Evolutionary conservation across 2,888 invertebrate genomes (phyloP).

Genomic region (Dioctria rufipes): DNA sequence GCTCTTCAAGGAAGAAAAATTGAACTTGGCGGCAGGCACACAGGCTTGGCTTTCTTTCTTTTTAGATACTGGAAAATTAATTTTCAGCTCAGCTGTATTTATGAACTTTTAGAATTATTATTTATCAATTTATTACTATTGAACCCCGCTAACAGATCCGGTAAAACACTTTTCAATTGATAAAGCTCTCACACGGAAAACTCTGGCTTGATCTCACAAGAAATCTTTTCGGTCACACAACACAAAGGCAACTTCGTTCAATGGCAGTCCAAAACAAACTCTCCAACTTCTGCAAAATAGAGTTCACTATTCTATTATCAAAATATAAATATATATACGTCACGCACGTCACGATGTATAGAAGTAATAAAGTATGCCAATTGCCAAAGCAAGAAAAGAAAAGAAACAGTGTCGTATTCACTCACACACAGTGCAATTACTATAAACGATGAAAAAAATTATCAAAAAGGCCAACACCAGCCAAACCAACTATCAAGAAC

Average conservation of each 20-base stretch:
- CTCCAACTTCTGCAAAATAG: not conserved
- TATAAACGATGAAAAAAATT: too few relatives aligned
- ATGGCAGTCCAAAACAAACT: conserved; percentile 36
- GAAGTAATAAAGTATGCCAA: too few relatives aligned
- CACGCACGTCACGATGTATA: too few relatives aligned
- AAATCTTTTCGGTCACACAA: not conserved
- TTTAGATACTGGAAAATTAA: not conserved
- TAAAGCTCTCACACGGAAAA: not conserved
- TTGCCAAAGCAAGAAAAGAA: too few relatives aligned
- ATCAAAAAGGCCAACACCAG: too few relatives aligned
- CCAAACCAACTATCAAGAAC: too few relatives aligned
- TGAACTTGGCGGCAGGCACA: conserved; percentile 1
- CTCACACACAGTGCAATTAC: too few relatives aligned
- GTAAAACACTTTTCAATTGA: not conserved
- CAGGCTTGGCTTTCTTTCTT: not conserved
- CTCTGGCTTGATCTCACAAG: not conserved
- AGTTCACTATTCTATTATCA: too few relatives aligned
- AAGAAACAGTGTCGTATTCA: too few relatives aligned
- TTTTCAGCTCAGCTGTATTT: not conserved
- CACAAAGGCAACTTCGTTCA: conserved; percentile 1
- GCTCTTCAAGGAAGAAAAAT: not conserved
- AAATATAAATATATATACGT: too few relatives aligned
- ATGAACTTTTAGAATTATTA: not conserved
- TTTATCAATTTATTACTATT: not conserved
- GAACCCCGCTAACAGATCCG: not conserved